Base-by-base conservation (phyloP, 2,797 vertebrate species). In the Oryzias sinensis region DNA sequence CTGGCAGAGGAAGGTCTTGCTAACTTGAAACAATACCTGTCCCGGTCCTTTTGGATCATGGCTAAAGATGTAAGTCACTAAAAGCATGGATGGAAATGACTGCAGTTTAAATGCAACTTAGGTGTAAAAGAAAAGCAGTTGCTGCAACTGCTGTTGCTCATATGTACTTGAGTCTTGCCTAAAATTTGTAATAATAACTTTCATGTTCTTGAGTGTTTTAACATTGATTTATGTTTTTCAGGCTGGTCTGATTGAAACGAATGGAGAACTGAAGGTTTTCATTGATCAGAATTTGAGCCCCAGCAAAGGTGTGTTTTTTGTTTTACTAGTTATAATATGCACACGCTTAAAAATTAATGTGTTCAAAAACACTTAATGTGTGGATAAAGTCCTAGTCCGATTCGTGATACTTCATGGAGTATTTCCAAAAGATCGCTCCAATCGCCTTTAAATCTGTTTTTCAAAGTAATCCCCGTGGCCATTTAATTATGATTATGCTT, bases 221-320 rank as follows among this genome's bases (percentile, higher is more conserved):
- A 4, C 43, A 2, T 15, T 16, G 44, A 66, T 4, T 48, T 72
- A 4, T 81, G 45, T 18, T 80, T 79, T 13, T 49, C 89, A 99
- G 97, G 96, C 91, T 92, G 94, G 95, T 90, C 93, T 98, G 89
- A 95, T 98, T 93, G 97, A 99, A 95, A 94, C 97, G 85, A 99
- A 99, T 84, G 97, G 96, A 93, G 97, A 99, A 83, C 91, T 99
- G 82, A 98, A 99, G 91, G 94, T 99, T 93, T 99, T 99, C 89
- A 95, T 97, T 80, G 96, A 99, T 93, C 97, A 99, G 93, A 99
- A 98, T 92, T 90, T 98, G 79, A 99, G 97, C 90, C 97, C 97
- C 43, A 95, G 93, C 78, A 99, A 99, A 98, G 96, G 97, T 99
- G 82, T 89, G 49, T 13, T 2, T 11, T 2, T 52, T 18, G 1